phyloP scores from a whole-genome alignment of 1,140 invertebrate species.

The Temnothorax nylanderi region DNA sequence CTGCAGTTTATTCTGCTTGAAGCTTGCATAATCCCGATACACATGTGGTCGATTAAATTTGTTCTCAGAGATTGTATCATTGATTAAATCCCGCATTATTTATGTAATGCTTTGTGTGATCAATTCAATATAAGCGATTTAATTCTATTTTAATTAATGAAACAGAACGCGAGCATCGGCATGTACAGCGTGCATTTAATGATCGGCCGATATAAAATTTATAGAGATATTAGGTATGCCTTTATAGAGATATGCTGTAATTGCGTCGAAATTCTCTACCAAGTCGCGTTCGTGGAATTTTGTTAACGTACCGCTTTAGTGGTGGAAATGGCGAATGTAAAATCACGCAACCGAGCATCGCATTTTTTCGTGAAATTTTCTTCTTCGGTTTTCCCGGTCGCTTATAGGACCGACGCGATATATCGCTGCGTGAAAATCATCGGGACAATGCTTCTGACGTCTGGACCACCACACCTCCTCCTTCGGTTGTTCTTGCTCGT shows the following conservation, averaged over 20 bases:
- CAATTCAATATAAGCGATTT: neutral
- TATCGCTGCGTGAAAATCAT: constrained; percentile 62
- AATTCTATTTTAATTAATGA: constrained; percentile 20
- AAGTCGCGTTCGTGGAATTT: constrained; percentile 3
- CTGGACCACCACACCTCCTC: constrained; percentile 18
- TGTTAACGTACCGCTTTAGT: neutral
- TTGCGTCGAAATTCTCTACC: neutral
- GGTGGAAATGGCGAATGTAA: neutral
- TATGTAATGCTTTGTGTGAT: neutral
- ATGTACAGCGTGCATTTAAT: neutral
- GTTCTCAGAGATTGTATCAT: neutral
- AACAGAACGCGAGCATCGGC: neutral
- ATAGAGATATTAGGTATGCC: neutral
- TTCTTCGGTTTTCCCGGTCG: neutral
- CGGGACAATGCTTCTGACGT: constrained; percentile 65
- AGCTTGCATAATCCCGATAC: neutral
- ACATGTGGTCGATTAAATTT: neutral
- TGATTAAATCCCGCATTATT: constrained; percentile 1
- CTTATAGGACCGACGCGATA: neutral
- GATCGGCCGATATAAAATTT: neutral
- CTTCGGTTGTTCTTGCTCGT: constrained; percentile 47
- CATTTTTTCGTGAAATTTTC: neutral
- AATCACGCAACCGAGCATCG: neutral
- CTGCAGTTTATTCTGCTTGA: neutral
- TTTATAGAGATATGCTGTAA: neutral